Evolutionary conservation across 2,113 vertebrate species (phyloP).

Genomic region (Thinocorus orbignyianus): DNA sequence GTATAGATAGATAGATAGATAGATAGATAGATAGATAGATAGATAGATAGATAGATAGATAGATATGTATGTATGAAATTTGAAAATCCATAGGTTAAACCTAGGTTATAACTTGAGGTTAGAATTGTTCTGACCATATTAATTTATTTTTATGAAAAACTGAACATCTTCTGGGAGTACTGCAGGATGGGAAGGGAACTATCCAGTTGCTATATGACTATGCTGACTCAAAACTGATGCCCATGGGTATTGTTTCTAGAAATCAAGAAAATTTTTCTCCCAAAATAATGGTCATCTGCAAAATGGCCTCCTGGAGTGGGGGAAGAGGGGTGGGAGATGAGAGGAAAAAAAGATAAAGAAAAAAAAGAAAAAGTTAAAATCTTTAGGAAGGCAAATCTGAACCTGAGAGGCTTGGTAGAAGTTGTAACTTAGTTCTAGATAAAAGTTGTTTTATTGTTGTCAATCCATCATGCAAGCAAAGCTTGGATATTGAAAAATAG

Average conservation of each 20-base stretch:
- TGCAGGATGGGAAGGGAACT: neutral
- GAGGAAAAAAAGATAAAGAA: no score
- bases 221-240: neutral
- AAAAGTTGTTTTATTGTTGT: neutral
- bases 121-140: neutral
- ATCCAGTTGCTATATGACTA: neutral
- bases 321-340: no score
- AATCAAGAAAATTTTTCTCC: neutral
- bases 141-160: neutral
- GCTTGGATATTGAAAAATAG: neutral
- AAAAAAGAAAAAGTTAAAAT: neutral
- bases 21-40: no score
- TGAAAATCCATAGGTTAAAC: neutral
- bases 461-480: neutral
- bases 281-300: neutral
- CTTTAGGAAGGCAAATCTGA: neutral
- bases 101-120: neutral
- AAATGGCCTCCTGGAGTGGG: fast-evolving
- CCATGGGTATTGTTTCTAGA: neutral
- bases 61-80: neutral
- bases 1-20: no score
- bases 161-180: neutral
- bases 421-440: neutral
- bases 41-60: no score
- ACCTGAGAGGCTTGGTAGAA: neutral